Percentiles rank a stretch among this genome's conserved stretches.
These are phyloP conservation scores for Linnaemya tessellans DNA, from an alignment of 2,888 invertebrate species.

Conservation along the genomic window DNA sequence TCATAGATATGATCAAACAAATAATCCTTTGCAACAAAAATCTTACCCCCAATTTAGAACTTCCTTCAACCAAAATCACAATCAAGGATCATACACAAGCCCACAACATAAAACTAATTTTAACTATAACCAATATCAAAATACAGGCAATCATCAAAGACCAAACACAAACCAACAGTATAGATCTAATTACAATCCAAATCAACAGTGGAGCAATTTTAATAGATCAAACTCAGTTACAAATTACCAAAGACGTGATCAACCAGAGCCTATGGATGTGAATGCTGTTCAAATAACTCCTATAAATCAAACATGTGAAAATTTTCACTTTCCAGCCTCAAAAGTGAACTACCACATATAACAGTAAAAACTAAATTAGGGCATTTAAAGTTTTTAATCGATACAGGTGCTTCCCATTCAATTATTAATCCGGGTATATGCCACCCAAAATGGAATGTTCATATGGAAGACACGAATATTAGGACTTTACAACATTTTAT, in stretches of 20 bases:
- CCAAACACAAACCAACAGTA: conserved; percentile 17
- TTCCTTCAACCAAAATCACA: conserved; percentile 5
- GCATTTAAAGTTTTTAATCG: conserved; percentile 57
- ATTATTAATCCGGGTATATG: conserved; percentile 62
- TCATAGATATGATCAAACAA: conserved; percentile 14
- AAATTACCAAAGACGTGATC: conserved; percentile 39
- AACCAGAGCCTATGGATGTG: conserved; percentile 66
- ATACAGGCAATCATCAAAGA: conserved; percentile 14
- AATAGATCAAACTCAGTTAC: conserved; percentile 25
- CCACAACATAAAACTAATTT: conserved; percentile 72
- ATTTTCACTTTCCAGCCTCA: conserved; percentile 51
- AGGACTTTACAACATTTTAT: conserved; percentile 36
- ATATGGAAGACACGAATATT: conserved; percentile 7
- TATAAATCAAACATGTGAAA: conserved; percentile 21
- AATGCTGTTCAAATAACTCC: conserved; percentile 37
- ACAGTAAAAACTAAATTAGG: background rate
- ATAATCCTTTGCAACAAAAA: too few relatives aligned
- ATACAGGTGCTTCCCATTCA: conserved; percentile 62
- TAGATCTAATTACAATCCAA: conserved; percentile 7
- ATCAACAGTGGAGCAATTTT: conserved; percentile 10
- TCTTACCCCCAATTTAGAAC: too few relatives aligned
- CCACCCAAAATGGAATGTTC: conserved; percentile 44
- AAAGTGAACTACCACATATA: background rate
- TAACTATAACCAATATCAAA: conserved; percentile 29
- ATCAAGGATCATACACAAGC: conserved; percentile 23